Conservation (phyloP, 2,797 vertebrate species). For the Geotrypetes seraphini region DNA sequence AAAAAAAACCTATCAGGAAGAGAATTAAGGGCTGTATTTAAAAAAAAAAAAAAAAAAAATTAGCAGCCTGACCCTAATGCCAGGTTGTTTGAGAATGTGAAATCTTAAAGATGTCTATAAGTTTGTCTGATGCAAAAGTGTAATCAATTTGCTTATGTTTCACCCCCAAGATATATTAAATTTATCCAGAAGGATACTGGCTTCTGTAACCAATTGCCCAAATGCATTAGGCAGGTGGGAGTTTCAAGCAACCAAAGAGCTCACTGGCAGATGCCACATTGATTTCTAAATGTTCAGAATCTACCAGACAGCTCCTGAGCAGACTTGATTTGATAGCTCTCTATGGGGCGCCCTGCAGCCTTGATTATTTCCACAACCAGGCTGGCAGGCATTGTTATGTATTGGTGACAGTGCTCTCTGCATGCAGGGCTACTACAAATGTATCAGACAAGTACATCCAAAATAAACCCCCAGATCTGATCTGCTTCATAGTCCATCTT, state of each 20-base stretch:
- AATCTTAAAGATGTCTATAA: conserved; percentile 35
- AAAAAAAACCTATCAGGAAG: too few species aligned
- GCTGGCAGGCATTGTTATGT: conserved; percentile 34
- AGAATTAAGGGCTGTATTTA: too few species aligned
- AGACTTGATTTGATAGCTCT: conserved; percentile 49
- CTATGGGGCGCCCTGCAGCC: conserved; percentile 41
- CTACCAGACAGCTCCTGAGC: conserved; percentile 44
- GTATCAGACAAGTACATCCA: conserved; percentile 3
- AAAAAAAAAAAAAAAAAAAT: too few species aligned
- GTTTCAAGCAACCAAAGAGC: conserved; percentile 40
- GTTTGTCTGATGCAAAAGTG: conserved; percentile 31
- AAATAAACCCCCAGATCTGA: not conserved
- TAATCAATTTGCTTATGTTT: conserved; percentile 35
- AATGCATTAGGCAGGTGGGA: conserved; percentile 44
- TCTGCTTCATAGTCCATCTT: conserved; percentile 3
- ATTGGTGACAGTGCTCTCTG: conserved; percentile 17
- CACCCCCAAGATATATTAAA: conserved; percentile 36
- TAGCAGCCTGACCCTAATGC: conserved; percentile 14
- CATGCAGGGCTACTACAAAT: conserved; percentile 22
- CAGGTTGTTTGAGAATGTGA: conserved; percentile 21
- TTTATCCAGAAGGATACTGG: conserved; percentile 40
- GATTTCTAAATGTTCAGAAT: conserved; percentile 47
- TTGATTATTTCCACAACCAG: conserved; percentile 43
- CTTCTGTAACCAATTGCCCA: conserved; percentile 43
- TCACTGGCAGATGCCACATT: conserved; percentile 41